Percentiles rank a stretch among this genome's conserved stretches.
These are phyloP conservation scores for Prionailurus viverrinus DNA, from an alignment of 2,113 vertebrate species.

Conservation along the genomic window DNA sequence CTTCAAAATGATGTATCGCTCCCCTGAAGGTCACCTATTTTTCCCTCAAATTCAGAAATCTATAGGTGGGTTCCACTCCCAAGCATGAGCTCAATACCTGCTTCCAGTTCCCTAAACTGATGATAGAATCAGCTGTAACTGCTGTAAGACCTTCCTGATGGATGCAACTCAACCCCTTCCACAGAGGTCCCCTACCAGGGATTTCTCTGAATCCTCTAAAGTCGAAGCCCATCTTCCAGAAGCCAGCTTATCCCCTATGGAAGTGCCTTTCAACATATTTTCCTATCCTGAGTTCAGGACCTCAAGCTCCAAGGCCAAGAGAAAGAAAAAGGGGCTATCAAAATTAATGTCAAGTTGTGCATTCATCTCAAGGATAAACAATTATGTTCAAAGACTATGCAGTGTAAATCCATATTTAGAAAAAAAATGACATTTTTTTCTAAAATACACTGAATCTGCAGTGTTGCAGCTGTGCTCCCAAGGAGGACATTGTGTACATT, in stretches of 20 bases:
- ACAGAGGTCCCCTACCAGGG: not conserved
- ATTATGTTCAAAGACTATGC: not conserved
- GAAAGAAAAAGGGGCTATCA: not conserved
- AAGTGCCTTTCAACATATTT: not conserved
- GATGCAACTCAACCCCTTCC: not conserved
- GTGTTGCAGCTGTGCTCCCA: not conserved
- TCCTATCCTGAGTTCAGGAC: not conserved
- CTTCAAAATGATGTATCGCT: not conserved
- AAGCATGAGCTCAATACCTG: not conserved
- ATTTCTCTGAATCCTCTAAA: not conserved
- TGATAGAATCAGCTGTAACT: not conserved
- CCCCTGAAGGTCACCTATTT: not conserved
- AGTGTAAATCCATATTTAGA: not conserved
- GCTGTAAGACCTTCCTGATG: not conserved
- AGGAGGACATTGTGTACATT: not conserved
- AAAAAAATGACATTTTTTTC: not conserved
- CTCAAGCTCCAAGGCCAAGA: not conserved
- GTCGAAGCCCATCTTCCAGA: not conserved
- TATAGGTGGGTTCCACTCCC: not conserved
- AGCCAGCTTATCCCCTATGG: not conserved
- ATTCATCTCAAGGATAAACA: not conserved
- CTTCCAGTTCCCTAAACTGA: not conserved
- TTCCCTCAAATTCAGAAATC: not conserved
- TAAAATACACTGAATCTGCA: not conserved
- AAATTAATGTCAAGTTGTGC: not conserved